Conservation (phyloP, 2,888 invertebrate genomes). For the Pterobdella sp. region DNA sequence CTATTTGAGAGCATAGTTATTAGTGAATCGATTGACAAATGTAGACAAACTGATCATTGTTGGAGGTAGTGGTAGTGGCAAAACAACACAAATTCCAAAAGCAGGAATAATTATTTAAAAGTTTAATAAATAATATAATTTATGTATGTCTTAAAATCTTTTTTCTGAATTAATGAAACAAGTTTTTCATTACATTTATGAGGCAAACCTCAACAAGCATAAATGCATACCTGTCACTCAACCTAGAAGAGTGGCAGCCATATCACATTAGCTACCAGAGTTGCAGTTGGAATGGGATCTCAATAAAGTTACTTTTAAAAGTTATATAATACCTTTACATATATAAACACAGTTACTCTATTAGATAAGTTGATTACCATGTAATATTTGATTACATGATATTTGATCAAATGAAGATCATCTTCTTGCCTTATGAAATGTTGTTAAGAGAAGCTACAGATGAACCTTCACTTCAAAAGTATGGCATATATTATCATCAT, state of each 20-base stretch:
- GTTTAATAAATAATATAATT: not conserved
- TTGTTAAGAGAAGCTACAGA: constrained; percentile 77
- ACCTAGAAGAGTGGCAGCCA: constrained; percentile 53
- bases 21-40: constrained; percentile 67
- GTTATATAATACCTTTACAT: not conserved
- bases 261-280: constrained; percentile 54
- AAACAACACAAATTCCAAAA: constrained; percentile 91
- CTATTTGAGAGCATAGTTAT: constrained; percentile 53
- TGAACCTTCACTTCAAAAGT: constrained; percentile 51
- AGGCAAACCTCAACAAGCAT: constrained; percentile 41
- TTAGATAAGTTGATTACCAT: constrained; percentile 50
- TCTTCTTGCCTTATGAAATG: constrained; percentile 87
- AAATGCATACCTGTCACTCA: constrained; percentile 58
- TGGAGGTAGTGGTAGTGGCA: constrained; percentile 93
- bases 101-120: constrained; percentile 24
- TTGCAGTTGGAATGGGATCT: constrained; percentile 55
- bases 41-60: constrained; percentile 70
- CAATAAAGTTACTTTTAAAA: constrained; percentile 55
- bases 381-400: constrained; percentile 87
- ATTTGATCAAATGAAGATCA: constrained; percentile 66
- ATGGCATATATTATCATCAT: no score
- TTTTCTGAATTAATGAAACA: no score
- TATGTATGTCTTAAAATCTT: not conserved
- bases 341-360: not conserved
- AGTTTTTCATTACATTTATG: constrained; percentile 15